phyloP scores from a whole-genome alignment of 1,140 invertebrate genomes.

The Neodiprion lecontei region DNA sequence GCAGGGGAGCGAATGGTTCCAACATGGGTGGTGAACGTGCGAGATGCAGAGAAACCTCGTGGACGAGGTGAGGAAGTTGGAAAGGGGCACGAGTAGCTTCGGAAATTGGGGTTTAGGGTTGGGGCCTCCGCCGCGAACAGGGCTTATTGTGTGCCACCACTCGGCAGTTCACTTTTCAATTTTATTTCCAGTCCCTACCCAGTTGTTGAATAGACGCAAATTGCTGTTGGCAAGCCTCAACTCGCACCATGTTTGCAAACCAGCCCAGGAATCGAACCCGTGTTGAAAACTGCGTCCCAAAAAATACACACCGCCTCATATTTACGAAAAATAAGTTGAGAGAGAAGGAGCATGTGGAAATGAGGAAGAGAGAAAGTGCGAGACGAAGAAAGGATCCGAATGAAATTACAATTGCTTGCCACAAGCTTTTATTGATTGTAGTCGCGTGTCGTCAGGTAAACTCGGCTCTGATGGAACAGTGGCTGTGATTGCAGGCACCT shows the following conservation, averaged over 20 bases:
- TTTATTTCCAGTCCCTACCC: constrained; percentile 15
- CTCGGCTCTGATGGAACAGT: too few species aligned
- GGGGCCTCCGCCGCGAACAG: background rate
- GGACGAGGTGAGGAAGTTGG: background rate
- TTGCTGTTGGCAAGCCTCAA: constrained; percentile 9
- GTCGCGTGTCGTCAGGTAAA: too few species aligned
- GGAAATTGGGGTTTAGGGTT: constrained; percentile 10
- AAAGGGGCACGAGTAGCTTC: background rate
- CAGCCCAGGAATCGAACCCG: constrained; percentile 12
- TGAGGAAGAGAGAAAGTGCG: too few species aligned
- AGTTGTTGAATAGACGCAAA: constrained; percentile 12
- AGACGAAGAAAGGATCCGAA: too few species aligned
- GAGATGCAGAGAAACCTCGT: background rate
- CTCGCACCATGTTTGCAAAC: background rate
- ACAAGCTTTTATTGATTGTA: too few species aligned
- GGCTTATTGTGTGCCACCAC: constrained; percentile 10
- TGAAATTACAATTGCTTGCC: too few species aligned
- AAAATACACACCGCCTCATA: background rate
- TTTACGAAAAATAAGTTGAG: background rate
- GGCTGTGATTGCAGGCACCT: too few species aligned
- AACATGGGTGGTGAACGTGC: background rate
- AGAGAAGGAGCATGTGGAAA: too few species aligned
- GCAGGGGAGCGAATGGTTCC: background rate
- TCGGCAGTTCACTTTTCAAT: constrained; percentile 17
- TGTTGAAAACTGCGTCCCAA: constrained; percentile 6